These are phyloP conservation scores for Cacatua alba DNA, from an alignment of 2,113 vertebrate genomes.

Conservation along the genomic window DNA sequence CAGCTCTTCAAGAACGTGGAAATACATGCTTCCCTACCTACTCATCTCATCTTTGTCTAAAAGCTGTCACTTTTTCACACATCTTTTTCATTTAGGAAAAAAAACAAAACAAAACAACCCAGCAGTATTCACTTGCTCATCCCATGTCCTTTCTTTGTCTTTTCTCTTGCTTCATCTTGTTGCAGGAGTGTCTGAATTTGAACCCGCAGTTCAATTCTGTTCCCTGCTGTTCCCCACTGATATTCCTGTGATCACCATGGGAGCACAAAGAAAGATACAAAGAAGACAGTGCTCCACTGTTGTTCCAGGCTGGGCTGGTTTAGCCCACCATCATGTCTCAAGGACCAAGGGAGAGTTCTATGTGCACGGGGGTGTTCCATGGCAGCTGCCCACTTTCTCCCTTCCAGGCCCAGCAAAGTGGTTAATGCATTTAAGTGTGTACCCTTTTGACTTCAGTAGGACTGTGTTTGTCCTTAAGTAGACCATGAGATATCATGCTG, in stretches of 20 bases:
- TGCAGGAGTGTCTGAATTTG: neutral
- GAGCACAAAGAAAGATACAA: neutral
- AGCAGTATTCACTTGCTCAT: neutral
- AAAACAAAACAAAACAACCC: neutral
- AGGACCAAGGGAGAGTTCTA: neutral
- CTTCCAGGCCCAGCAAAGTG: neutral
- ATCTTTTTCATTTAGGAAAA: neutral
- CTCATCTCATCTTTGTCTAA: neutral
- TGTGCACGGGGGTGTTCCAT: accelerated
- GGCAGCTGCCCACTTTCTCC: neutral
- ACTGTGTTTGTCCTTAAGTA: neutral
- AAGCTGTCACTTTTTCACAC: neutral
- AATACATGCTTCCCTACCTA: neutral
- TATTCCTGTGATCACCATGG: neutral
- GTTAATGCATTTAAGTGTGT: neutral
- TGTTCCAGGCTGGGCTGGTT: neutral
- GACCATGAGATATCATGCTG: neutral
- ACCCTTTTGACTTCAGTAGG: neutral
- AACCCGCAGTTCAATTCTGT: accelerated
- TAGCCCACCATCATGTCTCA: neutral
- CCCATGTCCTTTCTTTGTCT: neutral
- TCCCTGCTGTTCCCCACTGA: neutral
- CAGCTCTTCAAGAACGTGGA: neutral
- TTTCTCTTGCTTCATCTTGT: neutral
- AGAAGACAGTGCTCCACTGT: neutral